Evolutionary conservation across 2,797 vertebrate genomes (phyloP).

Genomic region (Astyanax mexicanus): DNA sequence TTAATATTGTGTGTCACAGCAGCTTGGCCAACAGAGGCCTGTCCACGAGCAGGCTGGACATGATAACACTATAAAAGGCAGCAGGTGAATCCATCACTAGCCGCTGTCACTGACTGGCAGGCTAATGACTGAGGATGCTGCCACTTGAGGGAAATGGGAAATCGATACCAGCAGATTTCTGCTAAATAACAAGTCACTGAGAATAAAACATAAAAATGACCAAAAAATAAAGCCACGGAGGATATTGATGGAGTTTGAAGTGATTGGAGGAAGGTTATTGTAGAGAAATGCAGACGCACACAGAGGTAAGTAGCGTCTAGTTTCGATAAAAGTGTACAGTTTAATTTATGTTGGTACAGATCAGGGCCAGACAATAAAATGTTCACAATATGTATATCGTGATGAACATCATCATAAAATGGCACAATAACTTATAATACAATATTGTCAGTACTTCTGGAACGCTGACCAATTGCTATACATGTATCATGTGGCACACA

Average conservation of each 20-base stretch:
- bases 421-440: no score
- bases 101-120: not conserved
- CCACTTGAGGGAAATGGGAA: slow-evolving; percentile 24
- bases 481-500: no score
- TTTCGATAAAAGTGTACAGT: no score
- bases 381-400: no score
- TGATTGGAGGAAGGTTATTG: not conserved
- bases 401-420: no score
- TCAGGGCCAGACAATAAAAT: no score
- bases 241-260: not conserved
- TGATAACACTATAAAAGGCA: not conserved
- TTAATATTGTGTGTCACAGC: not conserved
- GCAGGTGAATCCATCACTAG: not conserved
- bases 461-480: no score
- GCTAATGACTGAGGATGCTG: slow-evolving; percentile 25
- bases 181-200: slow-evolving; percentile 25
- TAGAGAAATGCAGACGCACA: no score
- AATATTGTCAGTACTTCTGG: no score
- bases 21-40: not conserved
- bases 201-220: not conserved
- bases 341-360: no score
- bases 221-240: not conserved
- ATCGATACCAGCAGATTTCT: slow-evolving; percentile 29
- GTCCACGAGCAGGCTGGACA: not conserved
- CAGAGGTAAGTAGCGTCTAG: no score